Base-by-base conservation (phyloP, 2,797 vertebrate genomes). In the Platyrinchus mystaceus region DNA sequence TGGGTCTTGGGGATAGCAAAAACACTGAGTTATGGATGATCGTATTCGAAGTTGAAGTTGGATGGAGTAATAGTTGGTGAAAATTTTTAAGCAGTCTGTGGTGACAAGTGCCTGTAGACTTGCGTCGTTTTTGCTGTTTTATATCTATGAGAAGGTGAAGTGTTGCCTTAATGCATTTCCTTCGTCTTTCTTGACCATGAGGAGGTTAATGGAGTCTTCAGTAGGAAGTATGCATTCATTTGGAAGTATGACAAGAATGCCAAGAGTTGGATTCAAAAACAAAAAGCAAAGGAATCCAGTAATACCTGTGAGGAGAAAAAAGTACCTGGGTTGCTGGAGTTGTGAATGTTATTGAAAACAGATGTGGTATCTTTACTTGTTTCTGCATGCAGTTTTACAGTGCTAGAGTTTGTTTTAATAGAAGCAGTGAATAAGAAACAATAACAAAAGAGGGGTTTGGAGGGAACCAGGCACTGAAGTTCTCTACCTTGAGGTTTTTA, bases 1-100 rank as follows among this genome's bases (percentile, higher is more conserved):
- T 70, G 71, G 16, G 4, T 68, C 23, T 83, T 60, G 20, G 22
- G 15, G 19, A 62, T n/a, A 41, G 24, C 10, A 37, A 37, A 27
- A 69, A 5, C 34, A n/a, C 6, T 0, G 0, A 34, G 7, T 53
- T 69, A 53, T 0, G 2, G 43, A 8, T 62, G 39, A 16, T 15
- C 5, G 3, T 20, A 2, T 28, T 71, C 37, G 55, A 56, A 30
- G 39, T 32, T 68, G 46, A 52, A 60, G 63, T 32, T 41, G 62
- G 8, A 23, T 56, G 37, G 32, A 64, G 28, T 78, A 63, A 59
- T 26, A 64, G 55, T 47, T 15, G 5, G 19, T 68, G 46, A 52
- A 67, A 53, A 8, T 1, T 27, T 80, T 86, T 23, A 71, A 91
- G 37, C 37, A 28, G 7, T 69, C 26, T 60, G 14, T 76, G 62